A percentile compares a stretch with the other conserved stretches of the same genome.
Conservation (phyloP, 2,888 invertebrate genomes). For the Epirrhoe tristata region DNA sequence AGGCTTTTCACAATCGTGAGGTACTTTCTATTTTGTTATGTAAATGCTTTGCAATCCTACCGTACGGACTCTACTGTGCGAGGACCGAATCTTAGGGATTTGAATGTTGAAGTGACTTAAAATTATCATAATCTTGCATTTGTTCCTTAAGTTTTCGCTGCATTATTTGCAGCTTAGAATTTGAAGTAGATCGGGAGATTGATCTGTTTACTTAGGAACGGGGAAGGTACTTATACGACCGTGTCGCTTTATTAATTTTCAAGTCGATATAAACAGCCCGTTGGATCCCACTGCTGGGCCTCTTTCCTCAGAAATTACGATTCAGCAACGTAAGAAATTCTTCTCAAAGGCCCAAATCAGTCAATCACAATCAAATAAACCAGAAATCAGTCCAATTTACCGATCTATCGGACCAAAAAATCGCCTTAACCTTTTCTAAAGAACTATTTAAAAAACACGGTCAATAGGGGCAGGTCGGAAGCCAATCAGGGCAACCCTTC, state of each 20-base stretch:
- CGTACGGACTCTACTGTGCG: conserved; percentile 25
- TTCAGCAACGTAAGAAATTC: background rate
- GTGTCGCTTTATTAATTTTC: background rate
- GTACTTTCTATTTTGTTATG: background rate
- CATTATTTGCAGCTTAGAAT: conserved; percentile 71
- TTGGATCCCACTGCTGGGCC: too few relatives aligned
- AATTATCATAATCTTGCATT: conserved; percentile 81
- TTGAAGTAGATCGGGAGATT: conserved; percentile 46
- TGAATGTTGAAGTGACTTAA: conserved; percentile 75
- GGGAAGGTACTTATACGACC: conserved; percentile 6
- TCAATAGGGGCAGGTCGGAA: conserved; percentile 47
- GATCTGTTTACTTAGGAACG: conserved; percentile 44
- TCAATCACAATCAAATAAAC: conserved; percentile 29
- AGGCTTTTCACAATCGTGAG: background rate
- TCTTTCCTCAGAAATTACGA: background rate
- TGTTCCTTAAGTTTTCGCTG: conserved; percentile 76
- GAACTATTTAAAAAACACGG: conserved; percentile 49
- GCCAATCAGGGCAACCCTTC: conserved; percentile 50
- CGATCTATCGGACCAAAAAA: conserved; percentile 39
- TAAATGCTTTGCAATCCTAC: conserved; percentile 8
- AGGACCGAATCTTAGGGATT: conserved; percentile 58
- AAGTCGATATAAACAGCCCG: background rate
- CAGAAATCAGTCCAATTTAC: conserved; percentile 30
- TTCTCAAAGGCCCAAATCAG: conserved; percentile 15
- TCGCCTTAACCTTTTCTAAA: conserved; percentile 37